Evolutionary conservation across 2,113 vertebrate species (phyloP).

Genomic region (Alaudala cheleensis): DNA sequence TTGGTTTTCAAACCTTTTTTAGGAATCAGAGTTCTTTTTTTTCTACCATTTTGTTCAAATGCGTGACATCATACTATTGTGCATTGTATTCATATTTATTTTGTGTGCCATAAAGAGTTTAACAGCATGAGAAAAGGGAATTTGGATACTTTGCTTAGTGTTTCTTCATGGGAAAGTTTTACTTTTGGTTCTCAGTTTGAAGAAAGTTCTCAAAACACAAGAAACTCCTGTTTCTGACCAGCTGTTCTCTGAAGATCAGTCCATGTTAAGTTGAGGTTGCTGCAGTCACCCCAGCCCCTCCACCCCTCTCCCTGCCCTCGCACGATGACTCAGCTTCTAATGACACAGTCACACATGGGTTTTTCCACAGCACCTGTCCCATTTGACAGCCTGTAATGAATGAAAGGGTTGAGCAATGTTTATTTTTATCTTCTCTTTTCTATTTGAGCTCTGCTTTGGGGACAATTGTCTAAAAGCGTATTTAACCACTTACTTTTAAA

Average conservation of each 20-base stretch:
- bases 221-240: neutral
- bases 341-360: neutral
- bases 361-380: conserved; percentile 34
- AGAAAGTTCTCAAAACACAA: neutral
- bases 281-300: neutral
- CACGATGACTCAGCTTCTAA: neutral
- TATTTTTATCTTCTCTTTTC: conserved; percentile 52
- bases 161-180: neutral
- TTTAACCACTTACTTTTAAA: neutral
- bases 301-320: neutral
- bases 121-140: neutral
- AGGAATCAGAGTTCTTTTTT: neutral
- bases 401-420: neutral
- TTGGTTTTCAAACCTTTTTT: neutral
- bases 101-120: neutral
- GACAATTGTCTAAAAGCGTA: neutral
- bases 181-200: neutral
- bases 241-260: neutral
- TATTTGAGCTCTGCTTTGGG: neutral
- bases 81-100: neutral
- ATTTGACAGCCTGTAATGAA: conserved; percentile 26
- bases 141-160: neutral
- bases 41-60: neutral
- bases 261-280: neutral
- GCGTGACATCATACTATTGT: neutral